Evolutionary conservation across 2,797 vertebrate species (phyloP), one percentile per base, ranked within the genome.

Genomic region (Manis pentadactyla): DNA sequence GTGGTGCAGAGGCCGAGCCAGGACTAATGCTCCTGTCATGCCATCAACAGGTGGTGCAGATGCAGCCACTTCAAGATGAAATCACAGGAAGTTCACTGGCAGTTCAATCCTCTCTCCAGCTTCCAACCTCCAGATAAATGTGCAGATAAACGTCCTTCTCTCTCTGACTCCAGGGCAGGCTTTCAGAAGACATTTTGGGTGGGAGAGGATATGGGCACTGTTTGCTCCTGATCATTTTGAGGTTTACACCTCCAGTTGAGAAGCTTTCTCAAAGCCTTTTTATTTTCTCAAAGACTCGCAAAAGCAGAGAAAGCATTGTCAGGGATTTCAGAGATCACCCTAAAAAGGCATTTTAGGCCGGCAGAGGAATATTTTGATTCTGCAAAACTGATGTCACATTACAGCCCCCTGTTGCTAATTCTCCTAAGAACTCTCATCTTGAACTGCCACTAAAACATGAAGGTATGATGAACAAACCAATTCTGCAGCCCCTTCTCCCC

Each of bases 21-120:
- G 98, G 97, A 98, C 98, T 98, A 98, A 98, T 98, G 98, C 98
- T 97, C 98, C 98, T 97, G 97, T 98, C 98, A 98, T 98, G 98
- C 97, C 98, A 97, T 98, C 98, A 98, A 98, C 98, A 98, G 98
- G 98, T 98, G 98, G 98, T 97, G 97, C 98, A 98, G 98, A 99
- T 90, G 97, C 97, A 98, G 97, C 96, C 98, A 98, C 98, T 98
- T 98, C 97, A 96, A 93, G 95, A 83, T 84, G 95, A 98, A 98
- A 98, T 98, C 98, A 97, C 97, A 85, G 97, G 98, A 97, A 98
- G 98, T 97, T 98, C 98, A 97, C 97, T 90, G 95, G 97, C 95
- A 97, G 98, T 97, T 98, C 98, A 96, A 77, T 96, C 97, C 97
- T 98, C 97, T 97, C 97, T 97, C 95, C 92, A 94, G 97, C 42